Percentiles rank a stretch among this genome's conserved stretches.
phyloP scores from a whole-genome alignment of 2,113 vertebrate species.

The Leptobrachium ailaonicum region DNA sequence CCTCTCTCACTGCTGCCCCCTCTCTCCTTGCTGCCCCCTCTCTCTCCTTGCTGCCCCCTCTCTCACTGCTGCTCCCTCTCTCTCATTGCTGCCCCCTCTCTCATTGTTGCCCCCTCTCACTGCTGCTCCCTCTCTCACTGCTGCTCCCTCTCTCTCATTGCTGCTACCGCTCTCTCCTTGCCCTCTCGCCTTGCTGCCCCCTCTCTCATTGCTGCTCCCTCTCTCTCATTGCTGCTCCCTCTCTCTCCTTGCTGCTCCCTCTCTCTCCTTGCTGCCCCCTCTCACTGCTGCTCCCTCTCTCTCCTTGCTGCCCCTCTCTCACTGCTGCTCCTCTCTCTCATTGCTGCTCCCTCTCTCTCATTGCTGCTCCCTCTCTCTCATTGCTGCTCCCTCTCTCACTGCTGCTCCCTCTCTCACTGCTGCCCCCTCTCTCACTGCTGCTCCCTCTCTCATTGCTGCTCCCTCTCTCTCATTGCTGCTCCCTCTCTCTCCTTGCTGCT shows the following conservation, averaged over 20 bases:
- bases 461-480: no score
- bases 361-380: not conserved
- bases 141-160: not conserved
- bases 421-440: not conserved
- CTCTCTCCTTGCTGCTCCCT: not conserved
- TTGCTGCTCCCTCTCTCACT: not conserved
- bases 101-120: not conserved
- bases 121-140: not conserved
- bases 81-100: not conserved
- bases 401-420: no score
- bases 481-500: no score
- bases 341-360: not conserved
- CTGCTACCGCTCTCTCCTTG: not conserved
- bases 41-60: conserved; percentile 13
- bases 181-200: not conserved
- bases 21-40: conserved; percentile 3
- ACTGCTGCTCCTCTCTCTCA: not conserved
- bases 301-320: not conserved
- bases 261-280: no score
- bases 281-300: no score
- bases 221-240: not conserved
- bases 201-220: not conserved
- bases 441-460: not conserved
- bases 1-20: not conserved
- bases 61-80: not conserved